Percentiles rank a stretch among this genome's conserved stretches.
Evolutionary conservation across 2,888 invertebrate genomes (phyloP).

Genomic region (Scotopteryx bipunctaria): DNA sequence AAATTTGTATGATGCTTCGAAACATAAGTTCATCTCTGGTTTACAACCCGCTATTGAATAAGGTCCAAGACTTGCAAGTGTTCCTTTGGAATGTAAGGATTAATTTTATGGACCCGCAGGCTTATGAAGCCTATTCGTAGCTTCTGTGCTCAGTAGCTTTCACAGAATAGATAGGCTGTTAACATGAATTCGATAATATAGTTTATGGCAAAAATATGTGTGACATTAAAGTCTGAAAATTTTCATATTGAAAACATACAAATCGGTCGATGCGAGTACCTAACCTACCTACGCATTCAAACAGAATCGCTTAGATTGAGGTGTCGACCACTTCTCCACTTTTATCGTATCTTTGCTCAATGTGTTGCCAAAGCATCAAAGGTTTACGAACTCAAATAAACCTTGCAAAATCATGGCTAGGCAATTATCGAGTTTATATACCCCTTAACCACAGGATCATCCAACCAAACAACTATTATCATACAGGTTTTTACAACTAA

Average conservation of each 20-base stretch:
- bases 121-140: slow-evolving; percentile 23
- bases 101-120: slow-evolving; percentile 28
- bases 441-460: slow-evolving; percentile 20
- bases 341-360: not conserved
- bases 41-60: slow-evolving; percentile 24
- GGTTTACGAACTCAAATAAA: not conserved
- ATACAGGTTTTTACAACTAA: slow-evolving; percentile 28
- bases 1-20: no score
- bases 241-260: not conserved
- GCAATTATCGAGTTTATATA: slow-evolving; percentile 5
- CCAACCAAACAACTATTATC: slow-evolving; percentile 21
- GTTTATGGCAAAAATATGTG: slow-evolving; percentile 3
- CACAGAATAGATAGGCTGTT: slow-evolving; percentile 18
- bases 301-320: no score
- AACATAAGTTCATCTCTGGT: slow-evolving; percentile 14
- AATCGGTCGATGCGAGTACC: no score
- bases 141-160: slow-evolving; percentile 18
- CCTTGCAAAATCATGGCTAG: slow-evolving; percentile 4
- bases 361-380: not conserved
- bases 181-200: slow-evolving; percentile 9
- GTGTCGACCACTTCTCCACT: no score
- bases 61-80: slow-evolving; percentile 14
- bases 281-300: no score
- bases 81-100: slow-evolving; percentile 25
- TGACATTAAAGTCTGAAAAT: not conserved